Percentiles rank a stretch among this genome's conserved stretches.
Conservation (phyloP, 2,888 invertebrate species). For the Ormyrus nitidulus region DNA sequence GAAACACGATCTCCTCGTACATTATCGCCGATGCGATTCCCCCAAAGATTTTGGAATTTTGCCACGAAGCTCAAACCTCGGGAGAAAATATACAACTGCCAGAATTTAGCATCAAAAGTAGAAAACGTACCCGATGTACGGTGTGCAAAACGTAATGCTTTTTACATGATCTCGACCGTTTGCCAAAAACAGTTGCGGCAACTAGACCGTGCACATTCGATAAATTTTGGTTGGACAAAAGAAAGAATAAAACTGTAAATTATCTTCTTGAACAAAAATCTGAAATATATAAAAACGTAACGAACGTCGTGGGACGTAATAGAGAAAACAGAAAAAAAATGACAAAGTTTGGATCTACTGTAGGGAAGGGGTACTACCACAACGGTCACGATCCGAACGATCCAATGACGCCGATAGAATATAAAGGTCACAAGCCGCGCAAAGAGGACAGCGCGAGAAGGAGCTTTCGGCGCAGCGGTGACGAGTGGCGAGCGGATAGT, state of each 20-base stretch:
- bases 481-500: constrained; percentile 73
- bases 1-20: background rate
- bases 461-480: constrained; percentile 72
- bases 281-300: background rate
- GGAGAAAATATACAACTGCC: no score
- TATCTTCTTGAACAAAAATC: background rate
- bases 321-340: constrained; percentile 44
- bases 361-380: constrained; percentile 73
- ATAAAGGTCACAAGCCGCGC: constrained; percentile 72
- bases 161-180: no score
- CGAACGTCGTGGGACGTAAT: background rate
- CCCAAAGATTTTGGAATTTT: constrained; percentile 25
- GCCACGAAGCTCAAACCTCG: background rate
- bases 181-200: no score
- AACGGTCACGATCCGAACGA: constrained; percentile 65
- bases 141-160: no score
- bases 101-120: no score
- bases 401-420: constrained; percentile 67
- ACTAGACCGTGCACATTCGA: background rate
- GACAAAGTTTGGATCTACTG: constrained; percentile 70
- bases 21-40: constrained; percentile 10
- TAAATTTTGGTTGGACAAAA: background rate
- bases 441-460: constrained; percentile 72
- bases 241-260: background rate
- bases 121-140: no score